Percentiles rank a stretch among this genome's conserved stretches.
Conservation (phyloP, 2,888 invertebrate species). For the Eugnorisma glareosa region DNA sequence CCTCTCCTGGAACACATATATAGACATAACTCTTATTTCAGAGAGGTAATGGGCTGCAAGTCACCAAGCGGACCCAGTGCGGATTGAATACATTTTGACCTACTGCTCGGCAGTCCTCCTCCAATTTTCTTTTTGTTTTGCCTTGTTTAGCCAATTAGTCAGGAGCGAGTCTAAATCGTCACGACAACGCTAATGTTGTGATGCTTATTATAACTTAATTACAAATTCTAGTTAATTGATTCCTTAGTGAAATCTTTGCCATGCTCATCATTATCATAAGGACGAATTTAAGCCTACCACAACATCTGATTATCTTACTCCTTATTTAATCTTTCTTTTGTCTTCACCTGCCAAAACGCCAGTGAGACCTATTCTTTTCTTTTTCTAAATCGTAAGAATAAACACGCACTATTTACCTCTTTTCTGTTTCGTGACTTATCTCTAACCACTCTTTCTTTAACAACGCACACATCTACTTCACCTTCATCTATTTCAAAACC, state of each 20-base stretch:
- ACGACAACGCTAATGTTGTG: neutral
- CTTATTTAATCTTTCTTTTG: neutral
- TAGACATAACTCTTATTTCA: no score
- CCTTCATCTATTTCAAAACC: slow-evolving; percentile 27
- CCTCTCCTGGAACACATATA: no score
- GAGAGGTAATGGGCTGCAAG: no score
- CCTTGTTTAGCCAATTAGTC: neutral
- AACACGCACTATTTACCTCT: fast-evolving
- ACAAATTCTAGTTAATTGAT: neutral
- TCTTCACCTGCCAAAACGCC: neutral
- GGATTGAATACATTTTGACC: no score
- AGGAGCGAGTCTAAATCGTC: neutral
- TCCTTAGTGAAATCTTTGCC: neutral
- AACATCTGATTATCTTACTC: neutral
- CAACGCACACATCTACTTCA: neutral
- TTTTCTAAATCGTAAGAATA: neutral
- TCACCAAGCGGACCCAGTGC: no score
- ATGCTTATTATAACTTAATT: no score
- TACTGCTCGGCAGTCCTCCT: no score
- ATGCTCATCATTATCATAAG: neutral
- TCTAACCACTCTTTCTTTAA: neutral
- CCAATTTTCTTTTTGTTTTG: neutral
- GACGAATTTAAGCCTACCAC: neutral
- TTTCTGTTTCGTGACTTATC: neutral
- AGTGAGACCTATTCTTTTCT: neutral